phyloP scores from a whole-genome alignment of 2,888 invertebrate genomes.

The Trichogramma evanescens region DNA sequence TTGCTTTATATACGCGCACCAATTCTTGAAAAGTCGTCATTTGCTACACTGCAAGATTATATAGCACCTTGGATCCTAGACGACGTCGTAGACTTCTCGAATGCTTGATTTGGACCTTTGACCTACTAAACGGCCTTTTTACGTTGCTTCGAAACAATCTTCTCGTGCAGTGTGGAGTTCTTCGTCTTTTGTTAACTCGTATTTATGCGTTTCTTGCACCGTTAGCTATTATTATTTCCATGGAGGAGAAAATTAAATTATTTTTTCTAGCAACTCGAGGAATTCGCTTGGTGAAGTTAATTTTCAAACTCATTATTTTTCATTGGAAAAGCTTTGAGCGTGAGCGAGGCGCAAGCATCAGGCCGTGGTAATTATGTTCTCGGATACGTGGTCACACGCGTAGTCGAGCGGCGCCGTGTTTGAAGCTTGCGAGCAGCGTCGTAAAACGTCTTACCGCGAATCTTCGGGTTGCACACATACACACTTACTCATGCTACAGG shows the following conservation, averaged over 20 bases:
- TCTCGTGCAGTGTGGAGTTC: neutral
- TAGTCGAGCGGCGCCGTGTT: slow-evolving; percentile 10
- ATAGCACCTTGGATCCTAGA: neutral
- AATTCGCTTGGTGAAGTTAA: neutral
- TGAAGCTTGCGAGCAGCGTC: slow-evolving; percentile 3
- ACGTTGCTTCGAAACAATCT: slow-evolving; percentile 18
- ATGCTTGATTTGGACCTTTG: slow-evolving; percentile 18
- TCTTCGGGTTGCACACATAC: slow-evolving; percentile 18
- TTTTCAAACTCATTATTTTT: neutral
- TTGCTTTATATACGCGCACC: neutral
- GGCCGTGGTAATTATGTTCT: slow-evolving; percentile 18
- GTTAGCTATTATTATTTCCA: slow-evolving; percentile 12
- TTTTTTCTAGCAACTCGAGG: neutral
- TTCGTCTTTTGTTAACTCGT: neutral
- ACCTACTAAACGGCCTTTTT: slow-evolving; percentile 20
- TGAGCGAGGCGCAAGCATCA: neutral
- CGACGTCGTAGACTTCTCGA: slow-evolving; percentile 5
- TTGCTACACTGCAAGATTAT: too few species aligned
- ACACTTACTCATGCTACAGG: slow-evolving; percentile 32
- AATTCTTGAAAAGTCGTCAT: too few species aligned
- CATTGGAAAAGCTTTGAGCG: neutral
- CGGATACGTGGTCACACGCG: slow-evolving; percentile 2
- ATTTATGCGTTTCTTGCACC: neutral
- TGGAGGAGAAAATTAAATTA: neutral
- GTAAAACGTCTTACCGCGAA: slow-evolving; percentile 23